Conservation (phyloP, 92 coral and sea anemone genomes). For the Epizoanthus illoricatus region DNA sequence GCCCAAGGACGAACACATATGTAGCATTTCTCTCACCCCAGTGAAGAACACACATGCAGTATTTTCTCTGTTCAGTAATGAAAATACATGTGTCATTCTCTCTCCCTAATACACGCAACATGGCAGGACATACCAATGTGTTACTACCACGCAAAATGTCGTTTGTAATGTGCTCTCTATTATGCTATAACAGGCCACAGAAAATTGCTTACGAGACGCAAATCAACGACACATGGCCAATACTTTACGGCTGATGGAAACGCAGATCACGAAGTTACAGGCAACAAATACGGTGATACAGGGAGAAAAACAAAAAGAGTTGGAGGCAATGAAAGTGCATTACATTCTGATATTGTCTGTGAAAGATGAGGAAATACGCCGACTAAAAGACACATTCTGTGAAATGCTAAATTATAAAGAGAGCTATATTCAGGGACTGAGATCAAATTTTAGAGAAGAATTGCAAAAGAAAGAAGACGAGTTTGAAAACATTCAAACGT, state of each 20-base stretch:
- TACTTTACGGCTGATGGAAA: background rate
- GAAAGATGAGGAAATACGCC: slow-evolving; percentile 5
- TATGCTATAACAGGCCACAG: background rate
- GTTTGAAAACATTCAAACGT: background rate
- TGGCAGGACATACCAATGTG: too few species aligned
- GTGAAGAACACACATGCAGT: too few species aligned
- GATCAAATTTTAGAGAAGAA: background rate
- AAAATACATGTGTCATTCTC: too few species aligned
- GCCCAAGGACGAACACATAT: too few species aligned
- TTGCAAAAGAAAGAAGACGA: slow-evolving; percentile 9
- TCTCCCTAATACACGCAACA: too few species aligned
- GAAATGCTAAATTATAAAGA: background rate
- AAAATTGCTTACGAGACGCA: background rate
- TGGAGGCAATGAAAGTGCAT: slow-evolving; percentile 22
- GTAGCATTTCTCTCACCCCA: too few species aligned
- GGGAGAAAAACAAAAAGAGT: slow-evolving; percentile 8
- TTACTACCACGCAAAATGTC: too few species aligned
- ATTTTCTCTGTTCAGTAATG: too few species aligned
- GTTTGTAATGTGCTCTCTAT: background rate
- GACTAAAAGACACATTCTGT: slow-evolving; percentile 6
- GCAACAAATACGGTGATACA: background rate
- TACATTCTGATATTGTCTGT: background rate
- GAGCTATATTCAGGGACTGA: slow-evolving; percentile 7
- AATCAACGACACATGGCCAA: background rate
- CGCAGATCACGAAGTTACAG: background rate